phyloP scores from a whole-genome alignment of 1,140 invertebrate genomes.

The Hormaphis cornu region DNA sequence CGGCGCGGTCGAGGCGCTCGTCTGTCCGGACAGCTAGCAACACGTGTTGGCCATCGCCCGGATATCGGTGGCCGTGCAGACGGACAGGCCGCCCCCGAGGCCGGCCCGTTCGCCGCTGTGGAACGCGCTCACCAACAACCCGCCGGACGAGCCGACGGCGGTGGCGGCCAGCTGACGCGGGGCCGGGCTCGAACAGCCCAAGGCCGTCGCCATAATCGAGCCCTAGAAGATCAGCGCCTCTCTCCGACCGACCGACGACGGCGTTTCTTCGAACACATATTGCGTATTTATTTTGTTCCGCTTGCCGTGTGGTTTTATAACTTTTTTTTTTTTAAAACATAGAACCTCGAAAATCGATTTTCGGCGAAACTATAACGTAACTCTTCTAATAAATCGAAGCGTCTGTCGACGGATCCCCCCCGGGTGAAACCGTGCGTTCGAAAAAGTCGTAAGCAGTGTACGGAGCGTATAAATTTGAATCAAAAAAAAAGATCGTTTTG shows the following conservation, averaged over 20 bases:
- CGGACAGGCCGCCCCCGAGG: conserved; percentile 14
- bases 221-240: neutral
- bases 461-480: too few relatives aligned
- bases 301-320: too few relatives aligned
- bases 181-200: neutral
- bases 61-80: conserved; percentile 31
- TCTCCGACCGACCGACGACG: neutral
- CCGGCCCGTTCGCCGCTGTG: conserved; percentile 17
- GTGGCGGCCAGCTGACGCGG: neutral
- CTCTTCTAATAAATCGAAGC: too few relatives aligned
- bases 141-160: neutral
- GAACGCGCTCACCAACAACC: conserved; percentile 27
- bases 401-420: too few relatives aligned
- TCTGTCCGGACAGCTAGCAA: conserved; percentile 27
- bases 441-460: too few relatives aligned
- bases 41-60: conserved; percentile 24
- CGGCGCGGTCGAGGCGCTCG: conserved; percentile 12
- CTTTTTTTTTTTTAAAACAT: too few relatives aligned
- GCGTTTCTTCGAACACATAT: too few relatives aligned
- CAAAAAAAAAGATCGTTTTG: too few relatives aligned
- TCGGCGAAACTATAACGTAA: too few relatives aligned
- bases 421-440: too few relatives aligned
- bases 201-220: conserved; percentile 21
- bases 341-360: too few relatives aligned
- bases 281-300: too few relatives aligned